A percentile compares a stretch with the other conserved stretches of the same genome.
Conservation (phyloP, 2,113 vertebrate genomes). For the Xiphophorus maculatus region DNA sequence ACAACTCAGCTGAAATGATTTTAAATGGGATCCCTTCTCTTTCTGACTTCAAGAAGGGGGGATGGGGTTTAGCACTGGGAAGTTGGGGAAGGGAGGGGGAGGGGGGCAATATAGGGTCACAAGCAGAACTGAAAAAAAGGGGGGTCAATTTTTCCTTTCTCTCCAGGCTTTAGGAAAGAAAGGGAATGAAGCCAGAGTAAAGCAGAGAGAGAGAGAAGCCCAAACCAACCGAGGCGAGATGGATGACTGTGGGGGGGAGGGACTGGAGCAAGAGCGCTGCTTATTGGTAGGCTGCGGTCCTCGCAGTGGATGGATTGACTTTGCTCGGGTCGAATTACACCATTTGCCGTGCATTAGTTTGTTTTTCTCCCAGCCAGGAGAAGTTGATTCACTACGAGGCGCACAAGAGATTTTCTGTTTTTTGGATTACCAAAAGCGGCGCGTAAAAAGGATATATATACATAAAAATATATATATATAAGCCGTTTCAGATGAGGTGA, state of each 20-base stretch:
- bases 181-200: slow-evolving; percentile 71
- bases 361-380: slow-evolving; percentile 81
- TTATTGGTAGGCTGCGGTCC: slow-evolving; percentile 73
- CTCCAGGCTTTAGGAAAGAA: slow-evolving; percentile 63
- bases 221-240: slow-evolving; percentile 67
- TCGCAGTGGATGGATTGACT: slow-evolving; percentile 81
- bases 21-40: slow-evolving; percentile 56
- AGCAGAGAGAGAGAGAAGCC: slow-evolving; percentile 56
- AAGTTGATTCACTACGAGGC: slow-evolving; percentile 71
- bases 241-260: slow-evolving; percentile 74
- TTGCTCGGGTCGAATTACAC: slow-evolving; percentile 88
- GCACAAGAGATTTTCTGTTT: slow-evolving; percentile 14
- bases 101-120: slow-evolving; percentile 71
- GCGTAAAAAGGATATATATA: slow-evolving; percentile 48
- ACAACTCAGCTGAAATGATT: slow-evolving; percentile 67
- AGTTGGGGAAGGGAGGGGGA: slow-evolving; percentile 53
- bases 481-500: slow-evolving; percentile 79
- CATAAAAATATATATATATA: slow-evolving; percentile 10
- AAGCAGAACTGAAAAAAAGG: slow-evolving; percentile 31
- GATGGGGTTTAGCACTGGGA: slow-evolving; percentile 49
- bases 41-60: slow-evolving; percentile 64
- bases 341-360: slow-evolving; percentile 84
- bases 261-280: slow-evolving; percentile 70
- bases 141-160: slow-evolving; percentile 54
- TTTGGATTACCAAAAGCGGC: slow-evolving; percentile 51